Conservation (phyloP, 2,113 vertebrate species). For the Lophotis ruficrista region DNA sequence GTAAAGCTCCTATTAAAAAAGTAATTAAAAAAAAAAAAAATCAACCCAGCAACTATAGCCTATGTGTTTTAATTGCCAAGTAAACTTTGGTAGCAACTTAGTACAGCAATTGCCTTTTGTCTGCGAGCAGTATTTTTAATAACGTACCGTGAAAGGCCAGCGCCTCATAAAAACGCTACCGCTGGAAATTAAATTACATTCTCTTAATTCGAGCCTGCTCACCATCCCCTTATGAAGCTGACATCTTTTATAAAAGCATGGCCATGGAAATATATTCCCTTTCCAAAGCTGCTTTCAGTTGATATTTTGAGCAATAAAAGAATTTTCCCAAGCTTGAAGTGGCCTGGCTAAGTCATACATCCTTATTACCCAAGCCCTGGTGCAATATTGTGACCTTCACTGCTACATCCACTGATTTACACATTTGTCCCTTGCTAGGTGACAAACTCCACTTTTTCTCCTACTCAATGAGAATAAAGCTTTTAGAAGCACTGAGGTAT, state of each 20-base stretch:
- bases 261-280: neutral
- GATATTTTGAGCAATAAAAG: neutral
- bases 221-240: neutral
- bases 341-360: neutral
- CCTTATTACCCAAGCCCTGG: neutral
- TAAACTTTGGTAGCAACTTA: neutral
- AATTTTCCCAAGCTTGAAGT: neutral
- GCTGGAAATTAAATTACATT: conserved; percentile 5
- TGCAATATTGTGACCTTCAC: neutral
- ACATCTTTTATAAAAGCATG: neutral
- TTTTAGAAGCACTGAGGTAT: neutral
- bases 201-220: neutral
- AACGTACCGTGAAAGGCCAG: neutral
- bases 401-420: neutral
- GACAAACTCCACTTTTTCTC: neutral
- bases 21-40: neutral
- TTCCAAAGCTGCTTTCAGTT: neutral
- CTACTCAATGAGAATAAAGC: neutral
- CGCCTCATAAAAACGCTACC: neutral
- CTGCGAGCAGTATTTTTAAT: neutral
- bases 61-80: neutral
- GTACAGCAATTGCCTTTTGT: neutral
- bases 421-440: neutral
- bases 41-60: neutral
- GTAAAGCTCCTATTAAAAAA: neutral